Evolutionary conservation across 2,888 invertebrate species (phyloP).

Genomic region (Mythimna impura): DNA sequence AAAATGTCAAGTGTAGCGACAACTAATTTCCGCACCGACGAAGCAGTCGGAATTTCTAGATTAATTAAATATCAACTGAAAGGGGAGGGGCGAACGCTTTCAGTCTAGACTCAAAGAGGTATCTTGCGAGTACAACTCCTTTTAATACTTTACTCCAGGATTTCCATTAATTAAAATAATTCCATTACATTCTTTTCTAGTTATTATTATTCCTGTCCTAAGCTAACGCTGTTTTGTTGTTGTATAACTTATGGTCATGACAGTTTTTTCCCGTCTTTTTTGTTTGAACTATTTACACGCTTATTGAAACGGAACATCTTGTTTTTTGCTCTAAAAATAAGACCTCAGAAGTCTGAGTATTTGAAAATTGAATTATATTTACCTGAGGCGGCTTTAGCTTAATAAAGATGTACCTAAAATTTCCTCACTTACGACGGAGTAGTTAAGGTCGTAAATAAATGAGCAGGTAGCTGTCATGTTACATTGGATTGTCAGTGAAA

Average conservation of each 20-base stretch:
- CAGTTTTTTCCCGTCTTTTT: conserved; percentile 10
- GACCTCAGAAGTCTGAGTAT: background rate
- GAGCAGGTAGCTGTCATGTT: conserved; percentile 14
- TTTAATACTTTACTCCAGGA: background rate
- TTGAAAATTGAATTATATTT: background rate
- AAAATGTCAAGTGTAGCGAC: background rate
- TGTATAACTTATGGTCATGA: conserved; percentile 24
- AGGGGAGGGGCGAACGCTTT: conserved; percentile 5
- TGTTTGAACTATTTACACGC: conserved; percentile 25
- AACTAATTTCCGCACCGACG: conserved; percentile 27
- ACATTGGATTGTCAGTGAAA: conserved; percentile 21
- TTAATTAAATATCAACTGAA: conserved; percentile 49
- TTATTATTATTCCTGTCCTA: conserved; percentile 27
- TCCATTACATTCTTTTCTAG: conserved; percentile 19
- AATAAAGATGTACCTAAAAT: conserved; percentile 6
- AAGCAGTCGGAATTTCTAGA: conserved; percentile 16
- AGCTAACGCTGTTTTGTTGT: conserved; percentile 15
- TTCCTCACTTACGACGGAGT: conserved; percentile 8
- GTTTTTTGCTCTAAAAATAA: background rate
- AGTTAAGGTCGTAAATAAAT: conserved; percentile 36
- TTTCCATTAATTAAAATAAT: conserved; percentile 45
- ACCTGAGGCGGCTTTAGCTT: background rate
- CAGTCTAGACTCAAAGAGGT: conserved; percentile 45
- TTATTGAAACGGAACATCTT: conserved; percentile 25
- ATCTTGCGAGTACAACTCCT: conserved; percentile 15